Base-by-base conservation (phyloP, 2,888 invertebrate species). In the Zhuqinia jingwanae region DNA sequence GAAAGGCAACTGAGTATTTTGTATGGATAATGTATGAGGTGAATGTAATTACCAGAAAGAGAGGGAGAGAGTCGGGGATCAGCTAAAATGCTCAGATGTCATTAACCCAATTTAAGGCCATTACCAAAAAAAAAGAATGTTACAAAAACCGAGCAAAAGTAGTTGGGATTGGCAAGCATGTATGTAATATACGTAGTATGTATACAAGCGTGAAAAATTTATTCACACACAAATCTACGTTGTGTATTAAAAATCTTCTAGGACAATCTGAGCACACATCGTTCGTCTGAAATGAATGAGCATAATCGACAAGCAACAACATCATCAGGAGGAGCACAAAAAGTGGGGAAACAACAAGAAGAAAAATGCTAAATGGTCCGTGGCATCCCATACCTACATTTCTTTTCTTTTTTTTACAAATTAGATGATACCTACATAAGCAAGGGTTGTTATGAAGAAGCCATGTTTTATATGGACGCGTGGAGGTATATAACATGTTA, bases 91-190 rank as follows among this genome's bases (percentile, higher is more conserved):
- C 75, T 25, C 10, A 84, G 56, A 85, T 76, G 76, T 75, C 85
- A 85, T 85, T 85, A 85, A 85, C 85, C 85, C 85, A 85, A 85
- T 85, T 85, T 85, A 85, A 85, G 80, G 80, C 85, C 80, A 80
- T 80, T 85, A 85, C 75, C 79, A 75, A 70, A 50, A 50, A 68
- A 68, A 68, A 68, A 13, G 70, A n/a, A n/a, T n/a, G n/a, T n/a
- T n/a, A n/a, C 65, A 42, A 42, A 65, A 36, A 36, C 36, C 13
- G 30, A 78, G 47, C n/a, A 6, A 36, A 45, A 78, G 27, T 20
- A 53, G 8, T 8, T 8, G 17, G n/a, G 15, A 30, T 15, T 13
- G 10, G 2, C 58, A 58, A 25, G 5, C 58, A 3, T 2, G 11
- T 20, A 8, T 22, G 8, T 58, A 11, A n/a, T 5, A 2, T n/a